A percentile compares a stretch with the other conserved stretches of the same genome.
phyloP scores from a whole-genome alignment of 2,113 vertebrate genomes.

The Sapayoa aenigma region DNA sequence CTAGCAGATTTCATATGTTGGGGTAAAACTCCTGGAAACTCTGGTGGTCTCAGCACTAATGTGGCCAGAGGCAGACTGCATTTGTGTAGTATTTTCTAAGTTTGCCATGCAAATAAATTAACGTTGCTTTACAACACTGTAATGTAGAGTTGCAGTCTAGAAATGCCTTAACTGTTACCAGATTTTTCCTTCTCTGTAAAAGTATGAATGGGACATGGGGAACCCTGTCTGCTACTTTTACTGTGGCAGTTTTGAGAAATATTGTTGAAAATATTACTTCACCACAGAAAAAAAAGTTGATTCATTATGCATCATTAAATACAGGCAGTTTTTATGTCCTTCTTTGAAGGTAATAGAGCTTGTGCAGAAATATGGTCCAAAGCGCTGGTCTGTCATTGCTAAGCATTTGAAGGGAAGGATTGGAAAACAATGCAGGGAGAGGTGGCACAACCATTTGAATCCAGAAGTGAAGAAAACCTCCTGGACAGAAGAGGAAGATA shows the following conservation, averaged over 20 bases:
- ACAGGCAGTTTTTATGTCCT: constrained; percentile 74
- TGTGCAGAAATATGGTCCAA: constrained; percentile 98
- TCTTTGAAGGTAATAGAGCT: constrained; percentile 94
- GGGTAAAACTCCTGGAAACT: background rate
- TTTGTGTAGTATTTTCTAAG: background rate
- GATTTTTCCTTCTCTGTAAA: constrained; percentile 2
- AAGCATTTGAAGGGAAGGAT: constrained; percentile 99
- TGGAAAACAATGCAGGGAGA: constrained; percentile 97
- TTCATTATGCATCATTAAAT: constrained; percentile 66
- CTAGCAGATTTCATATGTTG: background rate
- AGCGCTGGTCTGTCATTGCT: constrained; percentile 98
- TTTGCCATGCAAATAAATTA: background rate
- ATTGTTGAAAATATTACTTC: constrained; percentile 43
- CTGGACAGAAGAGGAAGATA: constrained; percentile 99
- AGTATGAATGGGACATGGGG: constrained; percentile 2
- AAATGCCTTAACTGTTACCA: background rate
- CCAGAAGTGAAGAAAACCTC: constrained; percentile 99
- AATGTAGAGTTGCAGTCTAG: background rate
- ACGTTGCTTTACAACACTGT: background rate
- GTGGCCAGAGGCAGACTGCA: background rate
- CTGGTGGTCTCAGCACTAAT: background rate
- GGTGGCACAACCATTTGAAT: constrained; percentile 99
- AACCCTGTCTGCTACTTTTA: background rate
- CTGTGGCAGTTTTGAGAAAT: constrained; percentile 24
- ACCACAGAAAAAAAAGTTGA: constrained; percentile 21